phyloP scores from a whole-genome alignment of 2,797 vertebrate genomes.

The Chloroceryle amazona region DNA sequence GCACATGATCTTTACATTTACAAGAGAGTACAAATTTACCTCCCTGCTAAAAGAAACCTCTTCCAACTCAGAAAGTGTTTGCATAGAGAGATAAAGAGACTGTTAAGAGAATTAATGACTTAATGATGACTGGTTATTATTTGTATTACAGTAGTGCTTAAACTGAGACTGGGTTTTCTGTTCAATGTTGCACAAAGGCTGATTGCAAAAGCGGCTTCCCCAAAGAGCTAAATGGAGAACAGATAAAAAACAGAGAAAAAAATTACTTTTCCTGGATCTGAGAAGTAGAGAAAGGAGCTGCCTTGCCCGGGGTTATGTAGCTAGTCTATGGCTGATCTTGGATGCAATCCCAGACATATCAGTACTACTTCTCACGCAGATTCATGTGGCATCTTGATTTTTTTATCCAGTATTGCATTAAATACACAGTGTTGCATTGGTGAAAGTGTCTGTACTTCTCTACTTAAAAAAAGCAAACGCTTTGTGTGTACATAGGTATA shows the following conservation, averaged over 20 bases:
- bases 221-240: neutral
- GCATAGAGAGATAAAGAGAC: neutral
- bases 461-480: neutral
- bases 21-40: neutral
- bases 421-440: neutral
- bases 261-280: neutral
- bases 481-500: neutral
- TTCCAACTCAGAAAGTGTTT: neutral
- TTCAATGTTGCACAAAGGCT: neutral
- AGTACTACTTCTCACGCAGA: neutral
- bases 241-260: constrained; percentile 29
- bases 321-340: neutral
- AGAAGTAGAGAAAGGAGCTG: neutral
- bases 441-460: neutral
- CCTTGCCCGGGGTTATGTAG: constrained; percentile 7
- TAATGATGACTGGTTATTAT: constrained; percentile 54
- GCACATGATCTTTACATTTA: neutral
- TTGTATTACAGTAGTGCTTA: constrained; percentile 5
- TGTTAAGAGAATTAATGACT: constrained; percentile 30
- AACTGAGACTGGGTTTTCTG: neutral
- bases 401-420: neutral
- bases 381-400: constrained; percentile 13
- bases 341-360: constrained; percentile 7
- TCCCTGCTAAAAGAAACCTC: neutral
- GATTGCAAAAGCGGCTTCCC: neutral